phyloP scores from a whole-genome alignment of 64 coral and sea anemone species.

The Hydrozoanthus tunicans region DNA sequence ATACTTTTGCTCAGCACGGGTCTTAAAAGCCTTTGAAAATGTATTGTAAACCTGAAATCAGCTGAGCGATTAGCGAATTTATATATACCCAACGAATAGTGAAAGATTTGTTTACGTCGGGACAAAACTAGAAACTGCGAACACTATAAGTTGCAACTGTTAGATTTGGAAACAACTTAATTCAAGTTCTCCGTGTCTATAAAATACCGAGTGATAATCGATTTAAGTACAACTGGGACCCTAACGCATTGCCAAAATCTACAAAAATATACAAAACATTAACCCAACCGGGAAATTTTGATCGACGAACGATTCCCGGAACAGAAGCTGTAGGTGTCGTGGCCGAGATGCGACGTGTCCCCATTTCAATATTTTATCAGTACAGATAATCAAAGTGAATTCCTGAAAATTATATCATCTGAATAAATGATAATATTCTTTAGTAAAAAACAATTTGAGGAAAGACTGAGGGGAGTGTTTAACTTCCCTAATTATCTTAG shows the following conservation, averaged over 20 bases:
- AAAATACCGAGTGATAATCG: neutral
- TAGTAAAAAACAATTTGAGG: constrained; percentile 3
- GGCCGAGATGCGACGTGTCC: neutral
- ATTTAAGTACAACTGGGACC: neutral
- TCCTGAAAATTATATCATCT: constrained; percentile 29
- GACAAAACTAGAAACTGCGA: no score
- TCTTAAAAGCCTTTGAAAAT: neutral
- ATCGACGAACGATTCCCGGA: neutral
- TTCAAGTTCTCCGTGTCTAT: neutral
- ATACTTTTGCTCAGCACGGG: neutral
- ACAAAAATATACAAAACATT: neutral
- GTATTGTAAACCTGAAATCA: neutral
- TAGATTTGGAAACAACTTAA: no score
- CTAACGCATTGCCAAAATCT: no score
- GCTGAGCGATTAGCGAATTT: neutral
- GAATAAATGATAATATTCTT: constrained; percentile 47
- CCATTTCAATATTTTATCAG: constrained; percentile 14
- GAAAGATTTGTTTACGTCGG: constrained; percentile 40
- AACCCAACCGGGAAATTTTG: neutral
- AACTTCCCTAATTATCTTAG: constrained; percentile 18
- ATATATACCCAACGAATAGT: neutral
- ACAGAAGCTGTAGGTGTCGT: constrained; percentile 13
- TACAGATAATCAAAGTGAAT: constrained; percentile 24
- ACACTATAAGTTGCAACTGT: no score
- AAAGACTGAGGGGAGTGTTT: constrained; percentile 38